phyloP scores from a whole-genome alignment of 2,113 vertebrate species.

The Brachionichthys hirsutus region DNA sequence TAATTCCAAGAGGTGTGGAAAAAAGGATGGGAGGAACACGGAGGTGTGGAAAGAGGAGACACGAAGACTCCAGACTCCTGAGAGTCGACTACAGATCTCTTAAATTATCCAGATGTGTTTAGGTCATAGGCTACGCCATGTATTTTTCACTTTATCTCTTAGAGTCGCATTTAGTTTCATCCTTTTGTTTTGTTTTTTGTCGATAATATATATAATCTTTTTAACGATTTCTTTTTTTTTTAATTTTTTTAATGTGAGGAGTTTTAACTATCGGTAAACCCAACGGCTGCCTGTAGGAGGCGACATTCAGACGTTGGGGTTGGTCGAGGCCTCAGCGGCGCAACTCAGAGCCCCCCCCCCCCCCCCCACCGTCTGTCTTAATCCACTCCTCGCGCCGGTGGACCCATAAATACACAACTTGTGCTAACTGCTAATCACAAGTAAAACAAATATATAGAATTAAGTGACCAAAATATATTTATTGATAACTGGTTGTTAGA shows the following conservation, averaged over 20 bases:
- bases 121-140: slow-evolving; percentile 72
- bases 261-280: slow-evolving; percentile 48
- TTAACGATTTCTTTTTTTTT: slow-evolving; percentile 68
- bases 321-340: slow-evolving; percentile 30
- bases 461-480: slow-evolving; percentile 77
- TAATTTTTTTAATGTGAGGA: slow-evolving; percentile 70
- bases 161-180: slow-evolving; percentile 67
- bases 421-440: slow-evolving; percentile 59
- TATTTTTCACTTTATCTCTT: slow-evolving; percentile 77
- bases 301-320: slow-evolving; percentile 35
- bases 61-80: slow-evolving; percentile 62
- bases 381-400: slow-evolving; percentile 29
- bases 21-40: slow-evolving; percentile 46
- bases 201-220: slow-evolving; percentile 76
- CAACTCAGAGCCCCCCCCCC: slow-evolving; percentile 34
- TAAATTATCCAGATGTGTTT: slow-evolving; percentile 74
- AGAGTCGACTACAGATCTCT: slow-evolving; percentile 67
- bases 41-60: slow-evolving; percentile 34
- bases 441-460: slow-evolving; percentile 57
- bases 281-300: slow-evolving; percentile 28
- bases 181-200: slow-evolving; percentile 46
- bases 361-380: slow-evolving; percentile 52
- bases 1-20: slow-evolving; percentile 71
- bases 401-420: slow-evolving; percentile 49
- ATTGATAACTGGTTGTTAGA: slow-evolving; percentile 55